A percentile compares a stretch with the other conserved stretches of the same genome.
Conservation (phyloP, 2,797 vertebrate genomes). For the Ctenopoma multispine region DNA sequence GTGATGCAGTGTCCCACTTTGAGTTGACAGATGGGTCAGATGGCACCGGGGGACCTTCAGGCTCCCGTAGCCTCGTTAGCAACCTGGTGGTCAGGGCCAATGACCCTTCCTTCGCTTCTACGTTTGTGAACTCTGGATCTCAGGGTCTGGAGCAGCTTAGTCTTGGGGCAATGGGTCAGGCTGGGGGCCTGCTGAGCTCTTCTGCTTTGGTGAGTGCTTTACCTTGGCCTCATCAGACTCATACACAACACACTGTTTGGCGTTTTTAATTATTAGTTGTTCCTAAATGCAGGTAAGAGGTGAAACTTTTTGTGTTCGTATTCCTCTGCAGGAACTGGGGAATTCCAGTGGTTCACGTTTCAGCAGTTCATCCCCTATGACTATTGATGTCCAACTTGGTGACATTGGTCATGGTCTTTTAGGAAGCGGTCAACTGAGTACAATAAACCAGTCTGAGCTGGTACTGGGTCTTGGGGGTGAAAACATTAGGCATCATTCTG, state of each 20-base stretch:
- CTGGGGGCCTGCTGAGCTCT: constrained; percentile 81
- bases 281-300: background rate
- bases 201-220: constrained; percentile 80
- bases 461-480: constrained; percentile 88
- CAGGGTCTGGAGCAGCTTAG: constrained; percentile 83
- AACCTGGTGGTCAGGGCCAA: constrained; percentile 82
- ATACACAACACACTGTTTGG: too few species aligned
- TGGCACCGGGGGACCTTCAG: constrained; percentile 76
- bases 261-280: background rate
- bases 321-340: constrained; percentile 86
- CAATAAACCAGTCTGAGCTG: constrained; percentile 92
- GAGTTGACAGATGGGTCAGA: constrained; percentile 82
- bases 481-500: constrained; percentile 81
- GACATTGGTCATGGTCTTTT: constrained; percentile 89
- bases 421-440: constrained; percentile 87
- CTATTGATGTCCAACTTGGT: constrained; percentile 91
- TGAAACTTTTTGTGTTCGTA: background rate
- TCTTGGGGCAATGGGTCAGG: constrained; percentile 77
- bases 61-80: constrained; percentile 75
- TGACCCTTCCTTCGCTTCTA: constrained; percentile 85
- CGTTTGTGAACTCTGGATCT: constrained; percentile 82
- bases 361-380: constrained; percentile 91
- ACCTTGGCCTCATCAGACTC: background rate
- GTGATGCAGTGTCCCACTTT: constrained; percentile 90
- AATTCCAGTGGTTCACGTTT: constrained; percentile 90